A percentile compares a stretch with the other conserved stretches of the same genome.
These are phyloP conservation scores for Archips xylosteana DNA, from an alignment of 2,888 invertebrate genomes.

Conservation along the genomic window DNA sequence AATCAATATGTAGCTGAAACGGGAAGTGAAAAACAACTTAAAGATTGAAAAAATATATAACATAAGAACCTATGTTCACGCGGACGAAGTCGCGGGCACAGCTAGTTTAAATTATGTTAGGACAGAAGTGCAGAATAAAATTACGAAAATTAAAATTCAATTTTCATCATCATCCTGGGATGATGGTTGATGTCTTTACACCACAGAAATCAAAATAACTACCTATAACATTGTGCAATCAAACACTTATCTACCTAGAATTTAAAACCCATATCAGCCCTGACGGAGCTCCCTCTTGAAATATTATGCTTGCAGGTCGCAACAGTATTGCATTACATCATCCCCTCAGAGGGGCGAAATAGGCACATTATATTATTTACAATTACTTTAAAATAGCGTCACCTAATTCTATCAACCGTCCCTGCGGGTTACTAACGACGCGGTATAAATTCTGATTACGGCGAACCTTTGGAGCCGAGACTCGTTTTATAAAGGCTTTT, in stretches of 20 bases:
- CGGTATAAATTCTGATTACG: conserved; percentile 22
- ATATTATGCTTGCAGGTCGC: conserved; percentile 8
- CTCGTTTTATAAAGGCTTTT: neutral
- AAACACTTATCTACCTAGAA: neutral
- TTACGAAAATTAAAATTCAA: too few relatives aligned
- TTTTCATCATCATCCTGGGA: too few relatives aligned
- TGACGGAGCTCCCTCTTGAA: conserved; percentile 1
- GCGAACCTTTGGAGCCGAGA: neutral
- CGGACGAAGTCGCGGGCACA: too few relatives aligned
- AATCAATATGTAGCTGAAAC: too few relatives aligned
- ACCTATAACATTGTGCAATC: neutral
- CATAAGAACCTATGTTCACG: too few relatives aligned
- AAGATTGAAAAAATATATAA: too few relatives aligned
- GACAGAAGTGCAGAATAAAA: too few relatives aligned
- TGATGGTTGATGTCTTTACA: too few relatives aligned
- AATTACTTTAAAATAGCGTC: conserved; percentile 23
- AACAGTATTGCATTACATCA: conserved; percentile 11
- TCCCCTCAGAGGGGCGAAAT: conserved; percentile 4
- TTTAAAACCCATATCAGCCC: neutral
- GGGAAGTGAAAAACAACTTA: too few relatives aligned
- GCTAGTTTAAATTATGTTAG: too few relatives aligned
- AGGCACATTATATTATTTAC: conserved; percentile 21
- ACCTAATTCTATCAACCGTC: conserved; percentile 23
- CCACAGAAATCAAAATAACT: neutral
- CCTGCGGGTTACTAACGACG: conserved; percentile 5